Conservation (phyloP, 2,888 invertebrate genomes). For the Rhodophaea formosa region DNA sequence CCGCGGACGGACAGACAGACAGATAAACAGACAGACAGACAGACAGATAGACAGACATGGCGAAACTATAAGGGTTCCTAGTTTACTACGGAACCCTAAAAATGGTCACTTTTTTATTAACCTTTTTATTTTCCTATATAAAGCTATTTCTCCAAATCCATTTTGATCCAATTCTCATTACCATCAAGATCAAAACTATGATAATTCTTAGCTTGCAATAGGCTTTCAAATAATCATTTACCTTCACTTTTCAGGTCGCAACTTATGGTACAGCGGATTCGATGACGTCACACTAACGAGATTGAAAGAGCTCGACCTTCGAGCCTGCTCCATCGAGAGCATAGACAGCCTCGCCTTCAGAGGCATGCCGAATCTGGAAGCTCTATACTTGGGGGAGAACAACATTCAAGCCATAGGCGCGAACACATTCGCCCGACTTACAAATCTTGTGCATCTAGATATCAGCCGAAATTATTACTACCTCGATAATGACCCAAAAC, state of each 20-base stretch:
- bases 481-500: constrained; percentile 29
- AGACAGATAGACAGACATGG: too few species aligned
- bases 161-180: too few species aligned
- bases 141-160: too few species aligned
- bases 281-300: constrained; percentile 43
- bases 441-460: constrained; percentile 72
- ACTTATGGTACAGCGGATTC: constrained; percentile 37
- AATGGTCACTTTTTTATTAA: too few species aligned
- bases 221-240: background rate
- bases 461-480: constrained; percentile 67
- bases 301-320: constrained; percentile 79
- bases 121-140: too few species aligned
- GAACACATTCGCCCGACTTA: constrained; percentile 60
- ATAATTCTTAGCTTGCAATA: background rate
- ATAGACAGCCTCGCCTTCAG: constrained; percentile 63
- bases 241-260: constrained; percentile 23
- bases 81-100: too few species aligned
- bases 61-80: too few species aligned
- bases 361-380: constrained; percentile 65
- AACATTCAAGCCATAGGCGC: constrained; percentile 61
- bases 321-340: constrained; percentile 76
- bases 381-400: constrained; percentile 79
- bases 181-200: too few species aligned
- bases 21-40: too few species aligned
- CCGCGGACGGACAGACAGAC: too few species aligned